phyloP scores from a whole-genome alignment of 92 coral and sea anemone genomes.

The Porites rus region DNA sequence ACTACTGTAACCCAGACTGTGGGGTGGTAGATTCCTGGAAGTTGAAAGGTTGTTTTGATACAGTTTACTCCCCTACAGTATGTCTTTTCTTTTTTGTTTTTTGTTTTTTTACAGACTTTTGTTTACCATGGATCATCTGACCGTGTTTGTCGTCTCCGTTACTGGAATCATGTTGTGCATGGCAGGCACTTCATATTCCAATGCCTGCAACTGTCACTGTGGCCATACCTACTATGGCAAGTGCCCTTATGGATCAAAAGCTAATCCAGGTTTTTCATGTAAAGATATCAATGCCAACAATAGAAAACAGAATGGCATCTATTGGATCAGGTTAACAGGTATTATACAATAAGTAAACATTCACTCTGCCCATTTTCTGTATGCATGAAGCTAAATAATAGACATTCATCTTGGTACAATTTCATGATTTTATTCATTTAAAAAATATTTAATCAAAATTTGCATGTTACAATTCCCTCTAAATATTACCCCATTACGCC shows the following conservation, averaged over 20 bases:
- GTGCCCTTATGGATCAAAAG: background rate
- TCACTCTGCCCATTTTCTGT: too few species aligned
- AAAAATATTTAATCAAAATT: too few species aligned
- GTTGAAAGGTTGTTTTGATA: background rate
- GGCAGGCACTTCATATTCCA: background rate
- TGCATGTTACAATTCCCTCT: too few species aligned
- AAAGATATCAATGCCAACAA: background rate
- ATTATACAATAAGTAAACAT: background rate
- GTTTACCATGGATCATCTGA: background rate
- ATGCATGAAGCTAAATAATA: too few species aligned
- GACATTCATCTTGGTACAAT: too few species aligned
- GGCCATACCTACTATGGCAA: slow-evolving; percentile 12
- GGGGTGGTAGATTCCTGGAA: background rate
- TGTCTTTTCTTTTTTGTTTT: too few species aligned
- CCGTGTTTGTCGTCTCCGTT: background rate
- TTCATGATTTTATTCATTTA: too few species aligned
- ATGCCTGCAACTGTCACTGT: background rate
- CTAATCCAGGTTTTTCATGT: slow-evolving; percentile 1
- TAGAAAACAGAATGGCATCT: background rate
- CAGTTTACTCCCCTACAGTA: background rate
- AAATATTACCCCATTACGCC: too few species aligned
- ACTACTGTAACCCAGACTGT: background rate
- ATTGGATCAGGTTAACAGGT: slow-evolving; percentile 22
- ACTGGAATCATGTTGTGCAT: background rate
- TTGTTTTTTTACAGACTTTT: background rate